A percentile compares a stretch with the other conserved stretches of the same genome.
Evolutionary conservation across 2,888 invertebrate species (phyloP).

Genomic region (Drosophila sordidapex): DNA sequence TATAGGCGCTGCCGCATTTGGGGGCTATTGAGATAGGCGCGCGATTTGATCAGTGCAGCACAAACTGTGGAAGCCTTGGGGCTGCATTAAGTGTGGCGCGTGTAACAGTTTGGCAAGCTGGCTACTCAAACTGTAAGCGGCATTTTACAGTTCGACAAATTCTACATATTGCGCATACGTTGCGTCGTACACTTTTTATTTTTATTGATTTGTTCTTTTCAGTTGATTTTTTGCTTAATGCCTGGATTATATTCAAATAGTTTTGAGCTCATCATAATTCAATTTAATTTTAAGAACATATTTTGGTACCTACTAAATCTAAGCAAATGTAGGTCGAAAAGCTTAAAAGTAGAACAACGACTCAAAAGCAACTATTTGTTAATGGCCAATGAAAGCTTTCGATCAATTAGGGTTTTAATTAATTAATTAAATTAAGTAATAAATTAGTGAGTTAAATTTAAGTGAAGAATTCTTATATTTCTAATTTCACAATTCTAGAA

Average conservation of each 20-base stretch:
- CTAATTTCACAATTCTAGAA: slow-evolving; percentile 24
- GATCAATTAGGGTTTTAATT: not conserved
- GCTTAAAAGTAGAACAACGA: not conserved
- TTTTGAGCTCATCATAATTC: not conserved
- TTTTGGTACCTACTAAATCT: not conserved
- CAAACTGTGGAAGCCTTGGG: slow-evolving; percentile 69
- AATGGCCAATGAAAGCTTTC: not conserved
- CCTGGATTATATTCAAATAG: not conserved
- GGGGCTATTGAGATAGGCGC: slow-evolving; percentile 79
- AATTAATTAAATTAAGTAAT: not conserved
- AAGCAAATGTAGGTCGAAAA: not conserved
- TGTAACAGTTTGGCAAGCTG: slow-evolving; percentile 57
- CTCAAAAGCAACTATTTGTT: not conserved
- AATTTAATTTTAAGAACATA: not conserved
- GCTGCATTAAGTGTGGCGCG: slow-evolving; percentile 67
- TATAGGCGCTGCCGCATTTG: slow-evolving; percentile 69
- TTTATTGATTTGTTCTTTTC: not conserved
- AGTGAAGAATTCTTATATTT: not conserved
- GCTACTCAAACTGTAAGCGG: slow-evolving; percentile 37
- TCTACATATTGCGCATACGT: slow-evolving; percentile 6
- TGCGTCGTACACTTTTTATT: not conserved
- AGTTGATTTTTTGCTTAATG: not conserved
- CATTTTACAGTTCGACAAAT: slow-evolving; percentile 41
- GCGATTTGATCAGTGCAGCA: slow-evolving; percentile 56
- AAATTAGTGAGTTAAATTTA: not conserved